Conservation (phyloP, 2,888 invertebrate species). For the Phorcus lineatus region DNA sequence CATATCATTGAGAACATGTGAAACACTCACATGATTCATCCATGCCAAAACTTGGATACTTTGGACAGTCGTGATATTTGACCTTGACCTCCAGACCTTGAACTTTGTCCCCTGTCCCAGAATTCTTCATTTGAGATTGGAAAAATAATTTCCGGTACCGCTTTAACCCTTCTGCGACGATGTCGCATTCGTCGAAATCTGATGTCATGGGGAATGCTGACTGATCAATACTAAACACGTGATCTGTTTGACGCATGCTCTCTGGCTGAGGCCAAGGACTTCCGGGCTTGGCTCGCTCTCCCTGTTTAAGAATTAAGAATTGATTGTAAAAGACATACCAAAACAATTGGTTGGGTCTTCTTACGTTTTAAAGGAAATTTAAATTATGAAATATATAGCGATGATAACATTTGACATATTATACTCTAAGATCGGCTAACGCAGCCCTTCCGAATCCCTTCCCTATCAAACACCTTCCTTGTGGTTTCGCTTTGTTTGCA, state of each 20-base stretch:
- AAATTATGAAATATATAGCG: too few relatives aligned
- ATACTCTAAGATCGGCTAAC: too few relatives aligned
- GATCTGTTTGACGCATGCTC: conserved; percentile 41
- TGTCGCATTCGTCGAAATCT: conserved; percentile 58
- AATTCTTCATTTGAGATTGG: background rate
- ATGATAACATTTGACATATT: too few relatives aligned
- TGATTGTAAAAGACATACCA: too few relatives aligned
- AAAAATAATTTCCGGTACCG: conserved; percentile 54
- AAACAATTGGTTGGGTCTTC: too few relatives aligned
- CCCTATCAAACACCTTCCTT: too few relatives aligned
- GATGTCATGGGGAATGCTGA: conserved; percentile 49
- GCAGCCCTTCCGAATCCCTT: too few relatives aligned
- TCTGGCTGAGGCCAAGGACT: conserved; percentile 70
- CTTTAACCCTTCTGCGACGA: conserved; percentile 62
- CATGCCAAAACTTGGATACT: conserved; percentile 43
- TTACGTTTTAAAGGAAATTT: too few relatives aligned
- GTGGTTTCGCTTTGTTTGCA: too few relatives aligned
- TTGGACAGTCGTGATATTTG: conserved; percentile 27
- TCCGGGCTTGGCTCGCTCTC: conserved; percentile 62
- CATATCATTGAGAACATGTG: background rate
- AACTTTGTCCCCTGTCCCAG: background rate
- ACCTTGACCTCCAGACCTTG: conserved; percentile 31
- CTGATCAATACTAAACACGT: conserved; percentile 49
- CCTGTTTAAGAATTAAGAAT: conserved; percentile 44
- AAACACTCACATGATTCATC: conserved; percentile 54